phyloP scores from a whole-genome alignment of 2,113 vertebrate genomes.

The Cricetomys ansorgei region DNA sequence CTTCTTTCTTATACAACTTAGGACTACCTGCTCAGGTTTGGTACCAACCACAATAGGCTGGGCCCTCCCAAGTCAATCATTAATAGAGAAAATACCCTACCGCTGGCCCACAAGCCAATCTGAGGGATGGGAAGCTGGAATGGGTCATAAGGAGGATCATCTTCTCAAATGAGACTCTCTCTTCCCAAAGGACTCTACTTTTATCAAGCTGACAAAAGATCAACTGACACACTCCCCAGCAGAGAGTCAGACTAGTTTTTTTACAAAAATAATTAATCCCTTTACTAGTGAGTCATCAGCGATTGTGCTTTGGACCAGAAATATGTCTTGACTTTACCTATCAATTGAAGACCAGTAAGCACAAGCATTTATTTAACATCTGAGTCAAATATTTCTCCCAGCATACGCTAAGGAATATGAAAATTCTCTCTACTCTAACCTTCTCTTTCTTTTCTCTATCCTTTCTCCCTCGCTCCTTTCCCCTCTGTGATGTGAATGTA shows the following conservation, averaged over 20 bases:
- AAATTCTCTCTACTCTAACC: neutral
- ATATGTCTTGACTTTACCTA: neutral
- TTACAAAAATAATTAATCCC: neutral
- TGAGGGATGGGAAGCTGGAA: too few relatives aligned
- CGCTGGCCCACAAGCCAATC: neutral
- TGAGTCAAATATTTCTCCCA: neutral
- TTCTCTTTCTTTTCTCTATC: neutral
- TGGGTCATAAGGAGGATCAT: too few relatives aligned
- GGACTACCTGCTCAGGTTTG: neutral
- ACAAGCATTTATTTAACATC: constrained; percentile 6
- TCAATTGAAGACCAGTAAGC: neutral
- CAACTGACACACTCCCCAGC: neutral
- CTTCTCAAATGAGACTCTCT: neutral
- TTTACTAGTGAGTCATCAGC: neutral
- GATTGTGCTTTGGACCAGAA: constrained; percentile 35
- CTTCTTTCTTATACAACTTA: neutral
- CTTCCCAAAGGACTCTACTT: neutral
- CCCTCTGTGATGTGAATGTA: neutral
- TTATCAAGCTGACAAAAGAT: neutral
- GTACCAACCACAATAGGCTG: neutral
- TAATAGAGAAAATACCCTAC: neutral
- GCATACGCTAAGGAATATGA: neutral
- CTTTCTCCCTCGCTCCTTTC: neutral
- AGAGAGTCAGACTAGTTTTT: neutral
- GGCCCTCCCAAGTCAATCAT: neutral